phyloP scores from a whole-genome alignment of 2,888 invertebrate species.

The Eupeodes latifasciatus region DNA sequence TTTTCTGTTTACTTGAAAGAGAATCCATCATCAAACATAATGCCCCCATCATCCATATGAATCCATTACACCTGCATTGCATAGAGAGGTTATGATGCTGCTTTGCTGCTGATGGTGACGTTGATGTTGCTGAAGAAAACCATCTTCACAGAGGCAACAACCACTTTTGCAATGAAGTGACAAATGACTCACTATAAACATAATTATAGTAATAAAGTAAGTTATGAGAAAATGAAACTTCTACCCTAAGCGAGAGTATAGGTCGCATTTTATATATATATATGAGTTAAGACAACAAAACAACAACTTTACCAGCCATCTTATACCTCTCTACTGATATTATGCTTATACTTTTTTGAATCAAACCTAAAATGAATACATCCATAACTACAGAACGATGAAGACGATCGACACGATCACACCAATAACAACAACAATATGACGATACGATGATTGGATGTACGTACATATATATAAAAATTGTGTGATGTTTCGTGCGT shows the following conservation, averaged over 20 bases:
- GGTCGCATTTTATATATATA: neutral
- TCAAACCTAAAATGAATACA: conserved; percentile 34
- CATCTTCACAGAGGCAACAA: conserved; percentile 12
- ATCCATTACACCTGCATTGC: conserved; percentile 43
- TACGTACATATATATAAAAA: neutral
- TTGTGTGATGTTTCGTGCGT: conserved; percentile 35
- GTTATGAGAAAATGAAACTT: conserved; percentile 64
- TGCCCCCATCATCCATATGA: conserved; percentile 33
- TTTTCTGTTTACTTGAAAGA: conserved; percentile 15
- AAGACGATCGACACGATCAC: neutral
- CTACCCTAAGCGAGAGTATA: conserved; percentile 12
- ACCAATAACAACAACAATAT: too few species aligned
- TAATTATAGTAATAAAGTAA: conserved; percentile 74
- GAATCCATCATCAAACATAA: conserved; percentile 42
- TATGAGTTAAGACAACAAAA: neutral
- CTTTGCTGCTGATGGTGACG: neutral
- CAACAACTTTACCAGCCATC: neutral
- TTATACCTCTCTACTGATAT: neutral
- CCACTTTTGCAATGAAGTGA: conserved; percentile 66
- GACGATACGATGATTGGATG: neutral
- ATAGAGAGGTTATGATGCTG: neutral
- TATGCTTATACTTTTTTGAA: neutral
- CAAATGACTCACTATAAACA: conserved; percentile 68
- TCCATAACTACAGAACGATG: conserved; percentile 21
- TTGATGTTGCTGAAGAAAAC: neutral